phyloP scores from a whole-genome alignment of 2,797 vertebrate genomes.

The Mormyrops attenuatus region DNA sequence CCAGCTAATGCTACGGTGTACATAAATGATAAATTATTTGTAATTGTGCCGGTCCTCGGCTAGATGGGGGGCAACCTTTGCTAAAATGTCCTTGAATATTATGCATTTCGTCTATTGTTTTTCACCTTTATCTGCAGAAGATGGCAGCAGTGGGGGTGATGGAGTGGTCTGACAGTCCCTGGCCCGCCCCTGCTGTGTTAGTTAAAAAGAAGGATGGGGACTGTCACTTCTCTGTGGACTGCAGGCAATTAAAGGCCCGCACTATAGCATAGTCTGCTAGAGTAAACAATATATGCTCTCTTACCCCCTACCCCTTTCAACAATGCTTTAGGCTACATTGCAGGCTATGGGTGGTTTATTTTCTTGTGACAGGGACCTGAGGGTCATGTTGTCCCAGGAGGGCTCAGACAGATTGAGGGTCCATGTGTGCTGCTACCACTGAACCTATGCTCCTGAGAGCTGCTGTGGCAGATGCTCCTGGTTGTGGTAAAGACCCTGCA shows the following conservation, averaged over 20 bases:
- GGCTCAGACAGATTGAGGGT: neutral
- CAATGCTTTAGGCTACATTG: neutral
- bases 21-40: neutral
- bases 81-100: neutral
- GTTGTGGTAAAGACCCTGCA: neutral
- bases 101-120: neutral
- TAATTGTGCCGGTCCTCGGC: neutral
- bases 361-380: neutral
- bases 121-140: neutral
- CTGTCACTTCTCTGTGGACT: constrained; percentile 8
- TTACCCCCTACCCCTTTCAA: neutral
- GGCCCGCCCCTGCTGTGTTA: neutral
- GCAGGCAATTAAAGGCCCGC: neutral
- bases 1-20: neutral
- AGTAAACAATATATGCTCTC: neutral
- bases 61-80: neutral
- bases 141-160: neutral
- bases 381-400: neutral
- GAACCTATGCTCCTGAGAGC: neutral
- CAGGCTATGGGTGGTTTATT: neutral
- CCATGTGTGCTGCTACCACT: neutral
- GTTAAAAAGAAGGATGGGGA: neutral
- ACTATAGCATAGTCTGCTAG: neutral
- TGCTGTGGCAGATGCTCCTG: neutral
- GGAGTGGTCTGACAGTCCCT: neutral